Conservation (phyloP, 2,888 invertebrate species). For the Diplolepis rosae region DNA sequence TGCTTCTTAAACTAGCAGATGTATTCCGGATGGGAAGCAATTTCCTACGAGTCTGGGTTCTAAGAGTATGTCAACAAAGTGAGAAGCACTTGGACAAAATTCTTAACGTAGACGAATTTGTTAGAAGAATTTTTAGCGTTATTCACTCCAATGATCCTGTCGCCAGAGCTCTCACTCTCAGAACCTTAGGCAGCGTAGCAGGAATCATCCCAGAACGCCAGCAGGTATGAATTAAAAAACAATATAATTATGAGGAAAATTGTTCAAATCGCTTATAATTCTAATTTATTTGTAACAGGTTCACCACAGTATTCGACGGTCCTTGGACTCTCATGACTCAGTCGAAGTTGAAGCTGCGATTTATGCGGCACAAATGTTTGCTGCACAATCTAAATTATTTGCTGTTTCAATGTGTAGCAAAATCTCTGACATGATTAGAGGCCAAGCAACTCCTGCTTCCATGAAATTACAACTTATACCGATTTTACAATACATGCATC, state of each 20-base stretch:
- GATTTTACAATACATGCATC: slow-evolving; percentile 94
- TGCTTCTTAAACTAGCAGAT: slow-evolving; percentile 94
- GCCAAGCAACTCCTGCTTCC: slow-evolving; percentile 92
- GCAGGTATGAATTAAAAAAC: slow-evolving; percentile 74
- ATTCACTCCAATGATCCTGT: slow-evolving; percentile 98
- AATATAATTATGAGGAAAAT: too few species aligned
- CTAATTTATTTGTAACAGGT: slow-evolving; percentile 73
- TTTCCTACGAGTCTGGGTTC: slow-evolving; percentile 92
- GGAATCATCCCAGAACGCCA: slow-evolving; percentile 95
- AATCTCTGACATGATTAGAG: slow-evolving; percentile 95
- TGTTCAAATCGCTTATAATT: neutral
- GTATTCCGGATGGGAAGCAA: slow-evolving; percentile 95
- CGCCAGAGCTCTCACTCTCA: slow-evolving; percentile 91
- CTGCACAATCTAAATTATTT: slow-evolving; percentile 95
- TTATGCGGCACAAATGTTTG: slow-evolving; percentile 95
- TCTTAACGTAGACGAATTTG: slow-evolving; percentile 94
- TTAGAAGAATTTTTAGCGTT: slow-evolving; percentile 92
- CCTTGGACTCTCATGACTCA: slow-evolving; percentile 94
- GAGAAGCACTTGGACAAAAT: slow-evolving; percentile 97
- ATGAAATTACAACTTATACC: slow-evolving; percentile 93
- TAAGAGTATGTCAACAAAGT: slow-evolving; percentile 95
- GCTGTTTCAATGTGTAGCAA: slow-evolving; percentile 96
- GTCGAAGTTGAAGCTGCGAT: slow-evolving; percentile 98
- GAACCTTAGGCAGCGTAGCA: slow-evolving; percentile 93
- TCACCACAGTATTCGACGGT: slow-evolving; percentile 93